These are phyloP conservation scores for Mastomys natalensis DNA, from an alignment of 2,113 vertebrate genomes.

Conservation along the genomic window DNA sequence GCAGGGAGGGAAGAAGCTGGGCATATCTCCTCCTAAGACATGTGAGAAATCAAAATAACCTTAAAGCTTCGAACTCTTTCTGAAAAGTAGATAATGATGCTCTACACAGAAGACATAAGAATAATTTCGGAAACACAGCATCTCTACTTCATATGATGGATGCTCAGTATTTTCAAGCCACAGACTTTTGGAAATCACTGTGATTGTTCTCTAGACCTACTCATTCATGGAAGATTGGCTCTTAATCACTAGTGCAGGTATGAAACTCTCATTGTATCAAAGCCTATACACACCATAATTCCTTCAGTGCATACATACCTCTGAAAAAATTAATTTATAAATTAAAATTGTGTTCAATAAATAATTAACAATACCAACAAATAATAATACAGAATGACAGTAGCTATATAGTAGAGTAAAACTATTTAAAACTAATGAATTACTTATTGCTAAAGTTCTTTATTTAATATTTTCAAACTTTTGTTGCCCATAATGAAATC, in stretches of 20 bases:
- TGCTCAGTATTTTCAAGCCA: neutral
- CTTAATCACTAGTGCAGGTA: neutral
- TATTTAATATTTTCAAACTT: neutral
- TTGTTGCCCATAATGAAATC: neutral
- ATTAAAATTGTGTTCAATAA: neutral
- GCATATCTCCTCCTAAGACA: neutral
- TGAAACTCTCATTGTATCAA: neutral
- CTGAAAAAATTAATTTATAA: neutral
- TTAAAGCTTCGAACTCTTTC: neutral
- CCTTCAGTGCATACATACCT: neutral
- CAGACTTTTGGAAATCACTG: neutral
- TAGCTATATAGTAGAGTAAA: neutral
- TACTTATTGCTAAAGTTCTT: neutral
- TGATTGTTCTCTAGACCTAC: too few species aligned
- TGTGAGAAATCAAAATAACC: neutral
- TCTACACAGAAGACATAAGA: neutral
- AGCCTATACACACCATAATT: neutral
- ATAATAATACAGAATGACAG: neutral
- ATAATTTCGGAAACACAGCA: neutral
- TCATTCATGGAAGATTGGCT: too few species aligned
- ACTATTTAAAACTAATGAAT: neutral
- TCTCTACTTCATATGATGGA: neutral
- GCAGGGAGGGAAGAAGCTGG: accelerated
- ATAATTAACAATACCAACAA: neutral
- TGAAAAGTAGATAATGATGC: neutral